Base-by-base conservation (phyloP, 1,140 invertebrate genomes). In the Drosophila malerkotliana region DNA sequence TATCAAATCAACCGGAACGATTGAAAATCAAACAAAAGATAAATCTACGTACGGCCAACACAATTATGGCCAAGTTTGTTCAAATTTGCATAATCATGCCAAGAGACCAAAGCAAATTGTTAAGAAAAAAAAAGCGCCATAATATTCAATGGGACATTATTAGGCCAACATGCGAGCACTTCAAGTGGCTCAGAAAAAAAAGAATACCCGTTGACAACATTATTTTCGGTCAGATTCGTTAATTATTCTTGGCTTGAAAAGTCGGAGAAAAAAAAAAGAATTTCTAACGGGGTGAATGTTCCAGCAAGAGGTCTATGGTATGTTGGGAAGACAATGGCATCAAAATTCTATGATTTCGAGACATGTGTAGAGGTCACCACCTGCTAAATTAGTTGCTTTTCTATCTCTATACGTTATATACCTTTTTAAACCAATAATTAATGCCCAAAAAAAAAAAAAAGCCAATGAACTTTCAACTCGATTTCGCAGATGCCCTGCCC, bases 401-500 rank as follows among this genome's bases (percentile, higher is more conserved):
- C 32, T 32, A 32, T 32, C 32, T 41, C 3, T 14, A 3, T 15
- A 72, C 14, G 72, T 73, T 37, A 37, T 37, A 12, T 10, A 12
- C 34, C 34, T 37, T 12, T 12, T 37, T 10, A 32, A 32, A 3
- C 30, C 48, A 53, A 21, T 67, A 74, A 73, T 77, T 82, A 87
- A 82, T 74, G 69, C 72, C 73, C 57, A 18, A n/a, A 15, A 41
- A 44, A 15, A 9, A 44, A 60, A 44, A 52, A 47, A 49, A 73
- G 80, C 52, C 82, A 74, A 82, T 88, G 82, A 87, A 88, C 82
- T 88, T 87, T 87, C 83, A 87, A 82, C 82, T 72, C 41, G 64
- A 14, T 21, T 14, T 6, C 26, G 28, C 44, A 52, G 32, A 28
- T 44, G 56, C 59, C 56, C 44, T 21, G 44, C 56, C 52, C 51